Base-by-base conservation (phyloP, 2,797 vertebrate species). In the Onychomys leucogaster region DNA sequence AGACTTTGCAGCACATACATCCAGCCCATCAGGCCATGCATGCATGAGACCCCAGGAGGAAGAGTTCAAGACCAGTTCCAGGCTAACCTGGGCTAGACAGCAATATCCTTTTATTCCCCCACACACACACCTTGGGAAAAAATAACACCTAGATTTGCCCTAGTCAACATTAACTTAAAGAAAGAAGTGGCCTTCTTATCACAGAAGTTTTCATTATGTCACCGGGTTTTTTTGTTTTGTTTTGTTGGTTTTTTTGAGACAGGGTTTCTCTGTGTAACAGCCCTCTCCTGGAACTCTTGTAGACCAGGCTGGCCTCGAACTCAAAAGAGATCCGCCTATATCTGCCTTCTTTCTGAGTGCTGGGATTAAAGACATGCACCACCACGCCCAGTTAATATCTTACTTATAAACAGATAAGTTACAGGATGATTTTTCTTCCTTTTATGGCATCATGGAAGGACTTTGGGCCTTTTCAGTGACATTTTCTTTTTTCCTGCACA, bases 101-200 rank as follows among this genome's bases (percentile, higher is more conserved):
- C n/a, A 37, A 32, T 12, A 19, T 11, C n/a, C 17, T 32, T 37
- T 75, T 34, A 86, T n/a, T 37, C 46, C 34, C 19, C 16, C 25
- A 1, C 41, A n/a, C n/a, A n/a, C n/a, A n/a, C n/a, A n/a, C n/a
- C n/a, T n/a, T n/a, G n/a, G 34, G 0, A 17, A 46, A 16, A 37
- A 76, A 63, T 77, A 52, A 2, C 1, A 10, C 46, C 61, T 67
- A 90, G 41, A 34, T 55, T 61, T 37, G 21, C 41, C 63, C 0
- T 29, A 49, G 73, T 19, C 77, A 81, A 8, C 32, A 7, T 17
- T 6, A 57, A 73, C 25, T 3, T 65, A 23, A 29, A n/a, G 52
- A 59, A 0, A 0, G 1, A 41, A 59, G 10, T 27, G 12, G 8
- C 16, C 32, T 21, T 73, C 23, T 32, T n/a, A 73, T 21, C 37